Percentiles rank a stretch among this genome's conserved stretches.
phyloP scores from a whole-genome alignment of 2,113 vertebrate species.

The Charadrius vociferus region DNA sequence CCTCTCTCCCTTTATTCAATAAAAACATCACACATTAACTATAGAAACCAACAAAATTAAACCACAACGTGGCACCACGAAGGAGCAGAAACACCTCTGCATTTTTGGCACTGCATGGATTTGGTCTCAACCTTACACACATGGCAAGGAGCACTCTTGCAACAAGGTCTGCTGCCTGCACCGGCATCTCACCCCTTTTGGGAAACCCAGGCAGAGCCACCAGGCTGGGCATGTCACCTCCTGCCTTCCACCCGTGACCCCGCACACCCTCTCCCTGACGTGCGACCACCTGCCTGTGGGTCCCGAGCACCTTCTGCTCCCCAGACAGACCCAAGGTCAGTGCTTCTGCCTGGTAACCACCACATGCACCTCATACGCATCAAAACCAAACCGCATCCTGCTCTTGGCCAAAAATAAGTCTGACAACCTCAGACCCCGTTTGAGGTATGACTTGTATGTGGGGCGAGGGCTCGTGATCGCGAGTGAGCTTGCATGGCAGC shows the following conservation, averaged over 20 bases:
- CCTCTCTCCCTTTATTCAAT: not conserved
- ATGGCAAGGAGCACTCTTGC: not conserved
- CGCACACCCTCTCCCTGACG: fast-evolving
- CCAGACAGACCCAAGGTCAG: fast-evolving
- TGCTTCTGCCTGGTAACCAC: not conserved
- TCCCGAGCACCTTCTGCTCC: not conserved
- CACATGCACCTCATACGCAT: fast-evolving
- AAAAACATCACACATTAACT: not conserved
- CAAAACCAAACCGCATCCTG: not conserved
- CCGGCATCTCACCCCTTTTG: not conserved
- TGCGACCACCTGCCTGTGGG: fast-evolving
- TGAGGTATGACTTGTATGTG: not conserved
- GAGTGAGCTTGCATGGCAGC: too few species aligned
- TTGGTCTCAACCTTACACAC: not conserved
- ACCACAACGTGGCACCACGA: not conserved
- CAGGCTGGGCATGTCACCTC: not conserved
- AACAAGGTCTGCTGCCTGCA: not conserved
- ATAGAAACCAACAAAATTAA: not conserved
- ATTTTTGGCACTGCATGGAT: not conserved
- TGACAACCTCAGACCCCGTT: not conserved
- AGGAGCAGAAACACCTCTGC: not conserved
- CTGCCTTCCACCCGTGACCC: not conserved
- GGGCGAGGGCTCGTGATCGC: not conserved
- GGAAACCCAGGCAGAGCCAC: not conserved
- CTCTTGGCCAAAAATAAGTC: not conserved